Evolutionary conservation across 2,888 invertebrate species (phyloP).

Genomic region (Calliscelio sp.): DNA sequence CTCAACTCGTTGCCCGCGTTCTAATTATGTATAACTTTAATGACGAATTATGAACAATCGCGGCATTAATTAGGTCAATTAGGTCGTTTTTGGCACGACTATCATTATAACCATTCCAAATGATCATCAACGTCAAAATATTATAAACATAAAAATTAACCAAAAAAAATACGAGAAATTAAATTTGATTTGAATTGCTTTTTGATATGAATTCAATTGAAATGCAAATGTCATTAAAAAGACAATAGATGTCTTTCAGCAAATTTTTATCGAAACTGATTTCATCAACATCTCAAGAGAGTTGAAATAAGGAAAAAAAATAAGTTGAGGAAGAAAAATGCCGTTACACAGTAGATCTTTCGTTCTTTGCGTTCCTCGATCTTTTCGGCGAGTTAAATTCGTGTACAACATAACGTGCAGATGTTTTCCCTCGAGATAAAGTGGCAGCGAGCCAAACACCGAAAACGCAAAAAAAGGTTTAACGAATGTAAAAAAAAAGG

Average conservation of each 20-base stretch:
- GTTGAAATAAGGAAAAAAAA: conserved; percentile 32
- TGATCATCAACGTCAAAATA: too few relatives aligned
- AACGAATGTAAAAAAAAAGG: conserved; percentile 26
- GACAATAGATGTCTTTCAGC: conserved; percentile 46
- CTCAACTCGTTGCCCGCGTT: conserved; percentile 33
- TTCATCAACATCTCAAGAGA: conserved; percentile 62
- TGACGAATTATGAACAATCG: conserved; percentile 50
- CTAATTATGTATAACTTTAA: conserved; percentile 52
- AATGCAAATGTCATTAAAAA: conserved; percentile 46
- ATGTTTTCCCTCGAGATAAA: conserved; percentile 77
- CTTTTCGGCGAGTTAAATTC: conserved; percentile 80
- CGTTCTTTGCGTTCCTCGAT: conserved; percentile 70
- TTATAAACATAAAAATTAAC: too few relatives aligned
- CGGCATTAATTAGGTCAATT: conserved; percentile 45
- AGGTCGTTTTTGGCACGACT: not conserved
- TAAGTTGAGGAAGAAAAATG: conserved; percentile 41
- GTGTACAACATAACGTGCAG: conserved; percentile 79
- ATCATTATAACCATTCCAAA: not conserved
- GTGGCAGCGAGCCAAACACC: conserved; percentile 80
- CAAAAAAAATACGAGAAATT: too few relatives aligned
- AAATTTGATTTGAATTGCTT: too few relatives aligned
- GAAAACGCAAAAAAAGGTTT: conserved; percentile 50
- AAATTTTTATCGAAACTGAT: conserved; percentile 59
- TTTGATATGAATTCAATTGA: not conserved
- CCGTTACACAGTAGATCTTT: conserved; percentile 57